These are phyloP conservation scores for Arnoldichthys spilopterus DNA, from an alignment of 2,797 vertebrate species.

Conservation along the genomic window DNA sequence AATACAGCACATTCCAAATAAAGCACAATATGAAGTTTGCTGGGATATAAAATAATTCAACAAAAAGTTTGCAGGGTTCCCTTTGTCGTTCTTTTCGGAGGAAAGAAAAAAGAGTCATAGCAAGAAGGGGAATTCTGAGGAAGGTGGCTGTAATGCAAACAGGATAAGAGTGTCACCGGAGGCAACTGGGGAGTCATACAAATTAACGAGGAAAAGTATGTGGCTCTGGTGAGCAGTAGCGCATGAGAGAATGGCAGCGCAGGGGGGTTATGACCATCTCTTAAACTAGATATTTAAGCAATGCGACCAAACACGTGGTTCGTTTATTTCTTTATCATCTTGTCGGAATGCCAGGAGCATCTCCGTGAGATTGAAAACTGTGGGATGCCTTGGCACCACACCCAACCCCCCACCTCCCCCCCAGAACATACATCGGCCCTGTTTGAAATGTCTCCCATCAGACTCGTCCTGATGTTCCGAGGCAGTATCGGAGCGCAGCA, in stretches of 20 bases:
- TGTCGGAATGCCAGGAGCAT: constrained; percentile 60
- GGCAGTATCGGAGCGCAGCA: constrained; percentile 50
- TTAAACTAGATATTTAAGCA: constrained; percentile 65
- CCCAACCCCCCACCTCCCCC: constrained; percentile 39
- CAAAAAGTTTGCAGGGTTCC: constrained; percentile 78
- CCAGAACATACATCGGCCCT: constrained; percentile 57
- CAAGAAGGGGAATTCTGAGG: constrained; percentile 27
- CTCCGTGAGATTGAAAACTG: constrained; percentile 64
- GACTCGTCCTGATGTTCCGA: constrained; percentile 57
- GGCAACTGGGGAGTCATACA: constrained; percentile 84
- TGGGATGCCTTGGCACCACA: constrained; percentile 53
- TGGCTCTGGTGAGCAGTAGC: constrained; percentile 74
- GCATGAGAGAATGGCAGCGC: constrained; percentile 37
- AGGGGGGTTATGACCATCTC: constrained; percentile 47
- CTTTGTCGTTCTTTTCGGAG: constrained; percentile 48
- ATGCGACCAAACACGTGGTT: constrained; percentile 58
- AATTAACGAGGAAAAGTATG: constrained; percentile 83
- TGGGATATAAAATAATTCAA: constrained; percentile 79
- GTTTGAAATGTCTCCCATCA: constrained; percentile 66
- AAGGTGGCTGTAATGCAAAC: constrained; percentile 76
- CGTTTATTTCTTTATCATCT: constrained; percentile 63
- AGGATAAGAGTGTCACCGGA: constrained; percentile 83
- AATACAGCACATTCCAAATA: constrained; percentile 75
- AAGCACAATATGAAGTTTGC: constrained; percentile 79
- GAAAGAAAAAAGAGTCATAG: constrained; percentile 19